These are phyloP conservation scores for Drosophila bocki DNA, from an alignment of 1,140 invertebrate genomes.

Conservation along the genomic window DNA sequence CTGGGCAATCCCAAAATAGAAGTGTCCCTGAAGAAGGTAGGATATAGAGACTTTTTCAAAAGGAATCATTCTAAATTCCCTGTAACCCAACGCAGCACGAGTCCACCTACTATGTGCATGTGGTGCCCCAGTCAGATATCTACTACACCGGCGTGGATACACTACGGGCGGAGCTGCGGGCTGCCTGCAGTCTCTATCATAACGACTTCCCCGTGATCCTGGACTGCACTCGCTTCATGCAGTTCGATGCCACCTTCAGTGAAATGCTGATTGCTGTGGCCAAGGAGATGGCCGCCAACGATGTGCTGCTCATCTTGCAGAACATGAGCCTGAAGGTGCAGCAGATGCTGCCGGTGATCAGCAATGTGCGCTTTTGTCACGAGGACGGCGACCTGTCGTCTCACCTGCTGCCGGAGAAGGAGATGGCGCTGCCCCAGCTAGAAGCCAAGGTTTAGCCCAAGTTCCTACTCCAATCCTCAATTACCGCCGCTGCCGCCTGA, in stretches of 20 bases:
- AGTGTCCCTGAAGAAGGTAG: conserved; percentile 88
- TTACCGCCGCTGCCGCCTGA: conserved; percentile 1
- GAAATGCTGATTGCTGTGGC: conserved; percentile 85
- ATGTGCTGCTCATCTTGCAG: conserved; percentile 67
- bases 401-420: conserved; percentile 34
- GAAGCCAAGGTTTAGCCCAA: conserved; percentile 44
- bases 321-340: conserved; percentile 68
- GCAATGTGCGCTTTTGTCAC: conserved; percentile 62
- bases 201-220: conserved; percentile 86
- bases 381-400: conserved; percentile 46
- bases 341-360: conserved; percentile 61
- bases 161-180: conserved; percentile 86
- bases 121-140: conserved; percentile 88
- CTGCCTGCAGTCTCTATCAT: conserved; percentile 82
- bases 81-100: conserved; percentile 45
- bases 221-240: conserved; percentile 87
- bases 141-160: conserved; percentile 89
- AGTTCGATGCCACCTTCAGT: conserved; percentile 88
- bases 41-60: neutral
- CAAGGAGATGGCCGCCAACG: conserved; percentile 67
- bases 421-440: neutral
- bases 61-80: neutral
- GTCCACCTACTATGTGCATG: conserved; percentile 85
- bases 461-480: neutral
- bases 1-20: conserved; percentile 91